Base-by-base conservation (phyloP, 2,113 vertebrate genomes). In the Caloenas nicobarica region DNA sequence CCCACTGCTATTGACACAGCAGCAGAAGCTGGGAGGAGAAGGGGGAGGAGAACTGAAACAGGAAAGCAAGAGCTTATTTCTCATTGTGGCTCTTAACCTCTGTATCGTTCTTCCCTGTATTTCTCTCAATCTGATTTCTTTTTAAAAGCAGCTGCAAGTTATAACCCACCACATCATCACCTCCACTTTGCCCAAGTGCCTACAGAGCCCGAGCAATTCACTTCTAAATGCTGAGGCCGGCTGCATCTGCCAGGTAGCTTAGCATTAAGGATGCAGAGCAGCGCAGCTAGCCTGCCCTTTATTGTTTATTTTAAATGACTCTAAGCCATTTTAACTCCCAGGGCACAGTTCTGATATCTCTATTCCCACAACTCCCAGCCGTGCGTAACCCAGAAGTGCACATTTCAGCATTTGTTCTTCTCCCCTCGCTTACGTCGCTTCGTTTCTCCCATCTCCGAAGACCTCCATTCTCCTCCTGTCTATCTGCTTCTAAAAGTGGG, bases 381-480 rank as follows among this genome's bases (percentile, higher is more conserved):
- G 10, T n/a, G 57, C 25, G 87, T 78, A 84, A 84, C 71, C 46
- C 42, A 90, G 80, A 88, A 93, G 61, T 11, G 56, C 21, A 31
- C 1, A 4, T 81, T 95, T 70, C 56, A 90, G 61, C 51, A 81
- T 78, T 92, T 94, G 48, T 90, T 93, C 71, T 73, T 69, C 72
- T 62, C 33, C 33, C 7, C 10, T 78, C 0, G 2, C 33, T 86
- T 77, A 80, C 1, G 5, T 81, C 3, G 12, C 57, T 91, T 95
- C 23, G 0, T 87, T 85, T 95, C 82, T 93, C 50, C 64, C 68
- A 40, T 86, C 65, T 88, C 54, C 2, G 1, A 89, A 90, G 83
- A 31, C 80, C 48, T 81, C 88, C 83, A 93, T 95, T 96, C 95
- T 95, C 66, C 44, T 73, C 73, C 78, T 92, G 93, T 94, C 95